Evolutionary conservation across 1,140 invertebrate species (phyloP).

Genomic region (Rhopalosiphum maidis): DNA sequence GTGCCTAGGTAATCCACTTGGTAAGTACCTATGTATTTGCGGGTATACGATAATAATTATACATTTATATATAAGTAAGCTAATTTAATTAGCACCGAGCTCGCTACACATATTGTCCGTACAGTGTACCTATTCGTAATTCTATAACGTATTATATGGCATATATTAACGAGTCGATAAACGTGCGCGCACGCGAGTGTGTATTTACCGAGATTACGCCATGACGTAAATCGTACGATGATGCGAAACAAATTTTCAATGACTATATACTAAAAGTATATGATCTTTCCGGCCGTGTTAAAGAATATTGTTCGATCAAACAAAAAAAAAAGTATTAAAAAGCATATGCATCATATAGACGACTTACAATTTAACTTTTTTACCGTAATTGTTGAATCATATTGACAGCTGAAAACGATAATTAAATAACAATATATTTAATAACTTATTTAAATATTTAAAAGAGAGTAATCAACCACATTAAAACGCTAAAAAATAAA

Average conservation of each 20-base stretch:
- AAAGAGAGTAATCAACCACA: not conserved
- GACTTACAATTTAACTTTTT: not conserved
- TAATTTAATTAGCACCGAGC: not conserved
- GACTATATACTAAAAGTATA: not conserved
- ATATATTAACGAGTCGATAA: conserved; percentile 14
- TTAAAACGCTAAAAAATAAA: not conserved
- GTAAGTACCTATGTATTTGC: not conserved
- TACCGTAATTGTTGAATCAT: not conserved
- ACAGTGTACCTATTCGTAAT: not conserved
- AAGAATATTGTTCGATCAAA: not conserved
- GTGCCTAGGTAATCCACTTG: not conserved
- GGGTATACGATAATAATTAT: not conserved
- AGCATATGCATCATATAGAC: not conserved
- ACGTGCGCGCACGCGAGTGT: not conserved
- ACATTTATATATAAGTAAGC: not conserved
- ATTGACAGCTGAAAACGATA: not conserved
- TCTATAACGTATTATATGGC: not conserved
- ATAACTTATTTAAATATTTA: not conserved
- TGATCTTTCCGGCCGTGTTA: not conserved
- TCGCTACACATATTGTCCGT: not conserved
- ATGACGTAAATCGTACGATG: conserved; percentile 1
- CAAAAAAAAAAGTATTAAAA: not conserved
- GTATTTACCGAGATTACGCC: not conserved
- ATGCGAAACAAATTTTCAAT: not conserved
- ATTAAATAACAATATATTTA: no score